Evolutionary conservation across 2,888 invertebrate genomes (phyloP).

Genomic region (Pammene aurita): DNA sequence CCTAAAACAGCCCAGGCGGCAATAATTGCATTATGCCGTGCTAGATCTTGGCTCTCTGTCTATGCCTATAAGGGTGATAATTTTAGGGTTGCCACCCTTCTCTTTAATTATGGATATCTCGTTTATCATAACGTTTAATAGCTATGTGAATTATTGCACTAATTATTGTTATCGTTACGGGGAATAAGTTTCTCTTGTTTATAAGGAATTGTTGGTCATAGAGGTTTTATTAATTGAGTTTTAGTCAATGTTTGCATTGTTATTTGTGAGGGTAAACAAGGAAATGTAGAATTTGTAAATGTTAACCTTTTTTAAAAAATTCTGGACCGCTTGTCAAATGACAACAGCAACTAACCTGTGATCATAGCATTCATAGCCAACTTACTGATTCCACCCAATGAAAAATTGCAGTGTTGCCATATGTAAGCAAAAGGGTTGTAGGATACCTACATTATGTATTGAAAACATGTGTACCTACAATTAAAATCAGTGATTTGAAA

Average conservation of each 20-base stretch:
- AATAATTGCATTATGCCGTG: constrained; percentile 82
- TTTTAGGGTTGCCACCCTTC: constrained; percentile 61
- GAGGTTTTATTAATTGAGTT: constrained; percentile 19
- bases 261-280: no score
- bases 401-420: no score
- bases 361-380: no score
- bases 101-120: constrained; percentile 74
- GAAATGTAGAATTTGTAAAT: no score
- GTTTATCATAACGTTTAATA: constrained; percentile 72
- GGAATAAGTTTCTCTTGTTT: constrained; percentile 40
- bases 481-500: no score
- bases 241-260: constrained; percentile 1
- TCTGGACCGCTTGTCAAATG: no score
- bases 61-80: constrained; percentile 39
- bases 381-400: no score
- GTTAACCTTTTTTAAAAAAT: no score
- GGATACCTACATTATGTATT: no score
- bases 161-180: constrained; percentile 60
- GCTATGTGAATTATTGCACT: constrained; percentile 65
- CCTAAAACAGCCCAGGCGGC: constrained; percentile 71
- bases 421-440: no score
- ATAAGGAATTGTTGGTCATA: constrained; percentile 26
- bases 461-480: no score
- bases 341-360: no score
- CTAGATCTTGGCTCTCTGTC: constrained; percentile 65